Evolutionary conservation across 2,113 vertebrate species (phyloP).

Genomic region (Cardinalis cardinalis): DNA sequence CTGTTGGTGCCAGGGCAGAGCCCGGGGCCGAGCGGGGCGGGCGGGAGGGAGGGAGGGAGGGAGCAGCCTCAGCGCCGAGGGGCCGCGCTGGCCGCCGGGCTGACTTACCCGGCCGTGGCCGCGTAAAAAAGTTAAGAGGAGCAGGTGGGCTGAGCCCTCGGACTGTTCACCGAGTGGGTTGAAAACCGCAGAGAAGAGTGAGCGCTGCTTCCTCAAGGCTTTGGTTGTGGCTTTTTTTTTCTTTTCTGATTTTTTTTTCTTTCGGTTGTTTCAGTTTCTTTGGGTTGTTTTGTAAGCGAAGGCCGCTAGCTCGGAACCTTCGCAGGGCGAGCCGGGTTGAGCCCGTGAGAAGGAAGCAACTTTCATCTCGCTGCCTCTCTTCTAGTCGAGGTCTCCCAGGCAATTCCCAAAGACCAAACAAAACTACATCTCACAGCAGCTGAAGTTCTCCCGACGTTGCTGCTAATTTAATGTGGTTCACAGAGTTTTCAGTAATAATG

Average conservation of each 20-base stretch:
- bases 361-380: neutral
- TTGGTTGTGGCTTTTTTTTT: neutral
- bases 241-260: too few relatives aligned
- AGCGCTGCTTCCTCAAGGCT: neutral
- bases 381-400: neutral
- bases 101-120: too few relatives aligned
- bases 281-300: neutral
- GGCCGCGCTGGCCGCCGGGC: neutral
- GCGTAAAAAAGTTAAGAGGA: neutral
- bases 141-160: neutral
- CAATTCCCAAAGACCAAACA: neutral
- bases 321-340: neutral
- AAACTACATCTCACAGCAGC: fast-evolving
- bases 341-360: neutral
- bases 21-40: neutral
- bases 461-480: too few relatives aligned
- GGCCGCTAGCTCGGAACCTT: neutral
- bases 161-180: neutral
- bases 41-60: neutral
- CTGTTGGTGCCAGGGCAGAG: neutral
- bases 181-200: neutral
- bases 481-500: neutral
- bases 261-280: neutral
- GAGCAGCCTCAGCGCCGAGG: neutral
- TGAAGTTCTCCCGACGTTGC: neutral